Conservation (phyloP, 2,888 invertebrate species). For the Chymomyza caudatula region DNA sequence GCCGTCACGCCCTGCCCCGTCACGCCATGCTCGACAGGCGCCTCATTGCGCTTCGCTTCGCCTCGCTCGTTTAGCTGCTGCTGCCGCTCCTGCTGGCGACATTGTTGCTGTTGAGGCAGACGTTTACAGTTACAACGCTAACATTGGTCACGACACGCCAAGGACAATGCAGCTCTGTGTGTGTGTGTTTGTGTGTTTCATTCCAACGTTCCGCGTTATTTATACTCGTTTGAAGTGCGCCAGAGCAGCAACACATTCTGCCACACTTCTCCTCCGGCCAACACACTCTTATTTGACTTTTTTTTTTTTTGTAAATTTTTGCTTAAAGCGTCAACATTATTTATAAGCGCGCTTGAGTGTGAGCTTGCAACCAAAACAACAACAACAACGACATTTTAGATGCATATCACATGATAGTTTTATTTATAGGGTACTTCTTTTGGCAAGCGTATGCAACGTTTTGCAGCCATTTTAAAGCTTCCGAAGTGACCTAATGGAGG, state of each 20-base stretch:
- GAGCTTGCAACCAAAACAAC: not conserved
- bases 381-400: not conserved
- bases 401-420: not conserved
- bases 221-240: not conserved
- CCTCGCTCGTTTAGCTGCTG: not conserved
- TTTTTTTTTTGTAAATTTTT: conserved; percentile 42
- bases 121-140: conserved; percentile 31
- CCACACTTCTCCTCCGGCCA: not conserved
- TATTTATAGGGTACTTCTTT: not conserved
- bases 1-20: not conserved
- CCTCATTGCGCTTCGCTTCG: not conserved
- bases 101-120: conserved; percentile 37
- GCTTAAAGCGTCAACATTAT: conserved; percentile 47
- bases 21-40: not conserved
- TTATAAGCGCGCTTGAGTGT: conserved; percentile 34
- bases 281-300: not conserved
- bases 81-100: conserved; percentile 14
- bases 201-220: not conserved
- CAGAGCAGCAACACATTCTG: not conserved
- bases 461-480: too few relatives aligned
- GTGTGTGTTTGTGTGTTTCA: too few relatives aligned
- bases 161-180: conserved; percentile 56
- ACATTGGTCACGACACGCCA: conserved; percentile 30
- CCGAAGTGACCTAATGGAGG: too few relatives aligned
- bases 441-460: too few relatives aligned